Evolutionary conservation across 2,888 invertebrate genomes (phyloP).

Genomic region (Cordilura impudica): DNA sequence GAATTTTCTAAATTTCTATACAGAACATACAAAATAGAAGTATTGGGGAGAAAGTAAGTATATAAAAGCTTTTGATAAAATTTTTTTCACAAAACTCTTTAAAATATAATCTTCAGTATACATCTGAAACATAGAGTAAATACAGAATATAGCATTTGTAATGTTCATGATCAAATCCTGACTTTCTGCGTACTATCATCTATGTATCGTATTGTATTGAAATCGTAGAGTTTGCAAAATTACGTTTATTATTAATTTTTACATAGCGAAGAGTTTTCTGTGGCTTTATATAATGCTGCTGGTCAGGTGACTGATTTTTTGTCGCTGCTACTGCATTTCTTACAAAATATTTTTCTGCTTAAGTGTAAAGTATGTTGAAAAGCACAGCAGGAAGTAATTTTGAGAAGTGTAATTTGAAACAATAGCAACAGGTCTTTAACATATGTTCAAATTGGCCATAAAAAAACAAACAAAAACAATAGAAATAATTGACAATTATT

Average conservation of each 20-base stretch:
- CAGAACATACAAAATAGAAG: too few species aligned
- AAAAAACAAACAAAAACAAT: conserved; percentile 1
- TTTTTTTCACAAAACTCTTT: too few species aligned
- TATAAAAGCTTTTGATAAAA: too few species aligned
- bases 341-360: neutral
- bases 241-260: conserved; percentile 54
- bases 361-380: conserved; percentile 13
- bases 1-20: too few species aligned
- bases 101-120: too few species aligned
- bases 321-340: neutral
- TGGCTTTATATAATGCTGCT: neutral
- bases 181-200: conserved; percentile 12
- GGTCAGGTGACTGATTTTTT: conserved; percentile 4
- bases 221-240: conserved; percentile 34
- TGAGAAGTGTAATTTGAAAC: conserved; percentile 34
- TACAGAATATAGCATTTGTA: conserved; percentile 27
- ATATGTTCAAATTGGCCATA: conserved; percentile 48
- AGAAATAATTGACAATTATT: conserved; percentile 48
- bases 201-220: conserved; percentile 1
- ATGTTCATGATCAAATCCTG: conserved; percentile 46
- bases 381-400: conserved; percentile 58
- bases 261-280: neutral
- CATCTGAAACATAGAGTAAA: too few species aligned
- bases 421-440: conserved; percentile 46
- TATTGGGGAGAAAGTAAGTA: too few species aligned